These are phyloP conservation scores for Phyllotis vaccarum DNA, from an alignment of 2,797 vertebrate genomes.

Conservation along the genomic window DNA sequence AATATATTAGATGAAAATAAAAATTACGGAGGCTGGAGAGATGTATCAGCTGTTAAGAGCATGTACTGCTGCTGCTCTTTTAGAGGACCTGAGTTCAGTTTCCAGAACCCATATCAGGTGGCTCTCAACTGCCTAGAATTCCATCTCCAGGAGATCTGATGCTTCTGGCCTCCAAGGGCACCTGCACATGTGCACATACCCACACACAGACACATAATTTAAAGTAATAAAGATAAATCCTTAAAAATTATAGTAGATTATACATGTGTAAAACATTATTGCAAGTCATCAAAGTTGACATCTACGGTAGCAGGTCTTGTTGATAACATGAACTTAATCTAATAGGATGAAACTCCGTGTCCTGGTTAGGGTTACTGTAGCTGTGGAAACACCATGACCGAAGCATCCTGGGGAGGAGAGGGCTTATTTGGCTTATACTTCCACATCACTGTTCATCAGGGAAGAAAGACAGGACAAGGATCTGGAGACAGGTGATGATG, in stretches of 20 bases:
- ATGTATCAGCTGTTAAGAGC: background rate
- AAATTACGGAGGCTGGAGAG: background rate
- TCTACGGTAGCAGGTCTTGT: background rate
- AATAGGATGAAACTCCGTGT: background rate
- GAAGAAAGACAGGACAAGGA: background rate
- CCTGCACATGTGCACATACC: background rate
- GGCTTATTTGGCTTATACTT: too few relatives aligned
- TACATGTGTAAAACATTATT: background rate
- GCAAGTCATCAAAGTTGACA: background rate
- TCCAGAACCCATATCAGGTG: background rate
- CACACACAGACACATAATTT: background rate
- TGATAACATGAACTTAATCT: background rate
- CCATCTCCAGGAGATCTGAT: background rate
- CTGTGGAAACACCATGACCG: background rate
- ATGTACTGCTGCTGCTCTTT: background rate
- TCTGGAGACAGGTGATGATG: background rate
- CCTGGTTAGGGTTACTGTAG: background rate
- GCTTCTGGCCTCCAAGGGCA: background rate
- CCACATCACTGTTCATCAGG: background rate
- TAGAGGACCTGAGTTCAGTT: background rate
- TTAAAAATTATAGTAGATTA: background rate
- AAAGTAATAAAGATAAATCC: background rate
- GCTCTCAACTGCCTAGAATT: background rate
- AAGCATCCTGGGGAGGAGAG: background rate
- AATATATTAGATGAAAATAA: conserved; percentile 20